Base-by-base conservation (phyloP, 2,113 vertebrate genomes). In the Cebidichthys violaceus region DNA sequence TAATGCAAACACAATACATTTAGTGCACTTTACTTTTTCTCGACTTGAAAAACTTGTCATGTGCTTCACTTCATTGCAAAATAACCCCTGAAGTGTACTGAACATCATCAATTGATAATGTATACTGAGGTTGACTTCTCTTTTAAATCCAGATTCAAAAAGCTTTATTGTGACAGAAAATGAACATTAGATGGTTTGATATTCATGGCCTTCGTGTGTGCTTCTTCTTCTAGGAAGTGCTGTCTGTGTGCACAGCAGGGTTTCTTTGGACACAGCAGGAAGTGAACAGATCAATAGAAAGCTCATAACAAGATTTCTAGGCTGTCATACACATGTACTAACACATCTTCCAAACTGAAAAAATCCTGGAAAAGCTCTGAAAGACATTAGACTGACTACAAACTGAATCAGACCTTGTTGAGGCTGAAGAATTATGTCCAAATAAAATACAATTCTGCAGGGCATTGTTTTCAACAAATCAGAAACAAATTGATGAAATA, bases 241-340 rank as follows among this genome's bases (percentile, higher is more conserved):
- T 60, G 64, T 57, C 59, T 1, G 10, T 8, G 35, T 35, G 20
- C 74, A 29, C 62, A 80, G 70, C 70, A 17, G 54, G 76, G 67
- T n/a, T 39, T 85, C 33, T 37, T 59, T 57, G 37, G 29, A 80
- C 59, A 61, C 79, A 72, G 76, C 41, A n/a, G 85, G 83, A 79
- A 27, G 45, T 31, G 27, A 64, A 64, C 33, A 74, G 70, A 87
- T 90, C 89, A 83, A 87, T 90, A 64, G 59, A 79, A 67, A 64
- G 41, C 65, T 75, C 37, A 37, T 85, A 75, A 69, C 50, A 37
- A 61, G 55, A 67, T 50, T 29, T 85, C 71, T 73, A 31, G 52
- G 29, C n/a, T 13, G 15, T 75, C 66, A 17, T 35, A 52, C 79
- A 83, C 55, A 5, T 73, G 83, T 20, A 54, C 20, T 2, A 52